Base-by-base conservation (phyloP, 2,113 vertebrate species). In the Pipra filicauda region DNA sequence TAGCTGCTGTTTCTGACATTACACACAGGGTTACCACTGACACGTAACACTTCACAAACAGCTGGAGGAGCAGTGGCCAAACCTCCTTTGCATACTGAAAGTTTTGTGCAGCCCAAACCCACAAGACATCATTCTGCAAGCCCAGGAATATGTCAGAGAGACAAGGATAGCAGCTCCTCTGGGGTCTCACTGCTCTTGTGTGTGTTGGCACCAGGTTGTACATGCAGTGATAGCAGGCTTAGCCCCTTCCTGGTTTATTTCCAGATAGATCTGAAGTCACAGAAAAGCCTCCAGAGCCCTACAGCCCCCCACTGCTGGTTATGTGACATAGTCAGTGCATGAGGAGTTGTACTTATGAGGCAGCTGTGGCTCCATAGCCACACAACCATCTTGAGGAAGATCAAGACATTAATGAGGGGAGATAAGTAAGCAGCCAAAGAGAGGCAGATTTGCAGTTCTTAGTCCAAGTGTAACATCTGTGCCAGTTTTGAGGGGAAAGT, bases 1-100 rank as follows among this genome's bases (percentile, higher is more conserved):
- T 88, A 67, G 85, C 91, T 95, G 89, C 88, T 94, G 80, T 88
- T 95, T 86, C 86, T 97, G 95, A 79, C 82, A 88, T 82, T 84
- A 61, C 54, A 73, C 0, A 0, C 73, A 35, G 82, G 46, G 62
- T 91, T 93, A 31, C 85, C 82, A 59, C 73, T 81, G 58, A 85
- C 77, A 91, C 1, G 0, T 87, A 85, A 58, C 44, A 48, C 69
- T 92, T 86, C 4, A 58, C 12, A 48, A 96, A 59, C 88, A 94
- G 79, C 95, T 94, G 94, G 91, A 93, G 79, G 37, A 96, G 67
- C 46, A 85, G 79, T 49, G 49, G 82, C 77, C 80, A 92, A n/a
- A 37, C 43, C 44, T 85, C 20, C 44, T 75, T 69, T 33, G 44
- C 80, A 58, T n/a, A 41, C 54, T 21, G 9, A 12, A 73, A 81